Evolutionary conservation across 2,888 invertebrate genomes (phyloP).

Genomic region (Mechanitis messenoides): DNA sequence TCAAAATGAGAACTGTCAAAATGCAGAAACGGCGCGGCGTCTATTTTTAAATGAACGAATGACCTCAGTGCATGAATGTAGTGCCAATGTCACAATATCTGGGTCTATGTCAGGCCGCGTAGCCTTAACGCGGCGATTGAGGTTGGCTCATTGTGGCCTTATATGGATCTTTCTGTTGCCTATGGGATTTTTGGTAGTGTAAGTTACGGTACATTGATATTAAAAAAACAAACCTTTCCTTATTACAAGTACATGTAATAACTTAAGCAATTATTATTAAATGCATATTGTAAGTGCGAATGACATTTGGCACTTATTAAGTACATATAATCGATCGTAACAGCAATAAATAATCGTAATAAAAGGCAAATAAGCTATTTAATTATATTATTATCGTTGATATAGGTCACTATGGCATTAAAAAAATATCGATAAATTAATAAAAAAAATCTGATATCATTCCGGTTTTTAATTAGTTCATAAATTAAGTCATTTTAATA

Average conservation of each 20-base stretch:
- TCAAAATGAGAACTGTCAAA: slow-evolving; percentile 42
- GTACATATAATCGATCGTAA: no score
- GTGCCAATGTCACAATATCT: slow-evolving; percentile 74
- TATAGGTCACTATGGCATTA: neutral
- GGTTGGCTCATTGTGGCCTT: slow-evolving; percentile 38
- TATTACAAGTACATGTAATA: no score
- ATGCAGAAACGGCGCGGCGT: slow-evolving; percentile 44
- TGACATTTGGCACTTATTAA: no score
- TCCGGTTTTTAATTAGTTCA: slow-evolving; percentile 3
- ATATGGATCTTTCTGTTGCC: slow-evolving; percentile 36
- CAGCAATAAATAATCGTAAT: no score
- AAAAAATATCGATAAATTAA: neutral
- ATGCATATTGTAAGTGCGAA: no score
- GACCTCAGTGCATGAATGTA: slow-evolving; percentile 74
- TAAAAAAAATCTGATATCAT: neutral
- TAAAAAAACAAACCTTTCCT: no score
- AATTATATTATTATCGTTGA: no score
- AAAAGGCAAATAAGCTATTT: no score
- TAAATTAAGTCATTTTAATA: slow-evolving; percentile 13
- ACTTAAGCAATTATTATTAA: no score
- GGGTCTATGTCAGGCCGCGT: slow-evolving; percentile 70
- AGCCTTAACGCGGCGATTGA: slow-evolving; percentile 51
- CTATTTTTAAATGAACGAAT: slow-evolving; percentile 70
- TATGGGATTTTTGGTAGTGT: slow-evolving; percentile 32
- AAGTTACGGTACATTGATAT: neutral